These are phyloP conservation scores for Podarcis siculus DNA, from an alignment of 2,797 vertebrate genomes.

Conservation along the genomic window DNA sequence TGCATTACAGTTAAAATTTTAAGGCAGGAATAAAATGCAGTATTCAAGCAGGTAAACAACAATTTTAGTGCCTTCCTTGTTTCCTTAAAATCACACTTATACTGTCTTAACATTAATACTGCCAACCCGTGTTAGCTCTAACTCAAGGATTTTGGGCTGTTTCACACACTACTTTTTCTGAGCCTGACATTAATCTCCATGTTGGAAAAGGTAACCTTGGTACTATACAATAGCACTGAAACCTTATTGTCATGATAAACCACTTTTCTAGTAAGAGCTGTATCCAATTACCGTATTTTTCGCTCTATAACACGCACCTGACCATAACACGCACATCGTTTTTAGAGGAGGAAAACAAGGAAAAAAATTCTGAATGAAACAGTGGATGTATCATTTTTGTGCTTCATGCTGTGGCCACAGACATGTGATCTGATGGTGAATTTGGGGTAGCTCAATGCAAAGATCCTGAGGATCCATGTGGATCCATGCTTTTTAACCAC, in stretches of 20 bases:
- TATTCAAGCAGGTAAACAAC: conserved; percentile 14
- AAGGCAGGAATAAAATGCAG: conserved; percentile 39
- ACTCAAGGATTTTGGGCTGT: background rate
- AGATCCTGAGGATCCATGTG: no score
- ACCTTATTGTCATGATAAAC: background rate
- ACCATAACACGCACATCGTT: no score
- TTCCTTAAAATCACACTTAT: conserved; percentile 4
- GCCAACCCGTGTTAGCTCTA: background rate
- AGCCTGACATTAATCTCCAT: background rate
- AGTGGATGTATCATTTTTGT: no score
- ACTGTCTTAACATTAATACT: background rate
- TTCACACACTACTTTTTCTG: background rate
- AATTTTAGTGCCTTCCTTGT: conserved; percentile 48
- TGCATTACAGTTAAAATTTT: conserved; percentile 43
- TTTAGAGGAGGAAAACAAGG: no score
- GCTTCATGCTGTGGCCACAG: no score
- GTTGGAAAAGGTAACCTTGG: background rate
- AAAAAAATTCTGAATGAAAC: no score
- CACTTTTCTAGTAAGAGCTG: background rate
- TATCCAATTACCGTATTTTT: no score
- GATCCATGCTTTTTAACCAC: no score
- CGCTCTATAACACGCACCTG: no score
- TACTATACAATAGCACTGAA: background rate
- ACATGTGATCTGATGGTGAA: no score
- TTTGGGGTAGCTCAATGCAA: no score